Percentiles rank a stretch among this genome's conserved stretches.
These are phyloP conservation scores for Lasioglossum marginatum DNA, from an alignment of 2,888 invertebrate genomes.

Conservation along the genomic window DNA sequence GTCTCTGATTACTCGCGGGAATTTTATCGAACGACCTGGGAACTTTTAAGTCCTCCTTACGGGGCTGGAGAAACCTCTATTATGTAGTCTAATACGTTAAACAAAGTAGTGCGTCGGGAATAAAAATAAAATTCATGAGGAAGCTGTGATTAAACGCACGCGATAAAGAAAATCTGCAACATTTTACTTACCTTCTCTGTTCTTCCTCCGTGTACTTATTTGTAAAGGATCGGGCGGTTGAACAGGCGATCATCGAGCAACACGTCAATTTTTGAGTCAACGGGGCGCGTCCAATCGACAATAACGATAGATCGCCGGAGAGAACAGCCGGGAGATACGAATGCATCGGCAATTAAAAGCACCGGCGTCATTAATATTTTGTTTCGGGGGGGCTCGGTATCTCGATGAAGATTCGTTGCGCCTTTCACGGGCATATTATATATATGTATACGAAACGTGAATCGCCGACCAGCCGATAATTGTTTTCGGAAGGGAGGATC, in stretches of 20 bases:
- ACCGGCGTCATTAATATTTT: conserved; percentile 36
- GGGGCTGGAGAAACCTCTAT: neutral
- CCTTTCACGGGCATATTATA: neutral
- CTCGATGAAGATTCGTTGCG: conserved; percentile 53
- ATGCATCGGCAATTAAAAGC: conserved; percentile 24
- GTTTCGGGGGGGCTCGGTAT: conserved; percentile 14
- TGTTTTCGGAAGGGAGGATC: conserved; percentile 51
- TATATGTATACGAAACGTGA: conserved; percentile 38
- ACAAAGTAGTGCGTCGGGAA: neutral
- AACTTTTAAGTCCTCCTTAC: neutral
- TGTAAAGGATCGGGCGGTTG: neutral
- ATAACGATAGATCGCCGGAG: neutral
- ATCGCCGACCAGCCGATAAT: conserved; percentile 41
- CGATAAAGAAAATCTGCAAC: neutral
- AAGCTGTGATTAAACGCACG: neutral
- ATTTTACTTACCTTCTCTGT: no score
- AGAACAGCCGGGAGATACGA: neutral
- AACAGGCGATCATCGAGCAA: neutral
- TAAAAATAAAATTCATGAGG: neutral
- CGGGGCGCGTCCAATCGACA: neutral
- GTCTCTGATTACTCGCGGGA: neutral
- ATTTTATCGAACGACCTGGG: neutral
- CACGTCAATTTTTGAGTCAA: neutral
- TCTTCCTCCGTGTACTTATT: neutral
- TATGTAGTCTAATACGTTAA: neutral